A percentile compares a stretch with the other conserved stretches of the same genome.
These are phyloP conservation scores for Hippocampus comes DNA, from an alignment of 2,113 vertebrate species.

Conservation along the genomic window DNA sequence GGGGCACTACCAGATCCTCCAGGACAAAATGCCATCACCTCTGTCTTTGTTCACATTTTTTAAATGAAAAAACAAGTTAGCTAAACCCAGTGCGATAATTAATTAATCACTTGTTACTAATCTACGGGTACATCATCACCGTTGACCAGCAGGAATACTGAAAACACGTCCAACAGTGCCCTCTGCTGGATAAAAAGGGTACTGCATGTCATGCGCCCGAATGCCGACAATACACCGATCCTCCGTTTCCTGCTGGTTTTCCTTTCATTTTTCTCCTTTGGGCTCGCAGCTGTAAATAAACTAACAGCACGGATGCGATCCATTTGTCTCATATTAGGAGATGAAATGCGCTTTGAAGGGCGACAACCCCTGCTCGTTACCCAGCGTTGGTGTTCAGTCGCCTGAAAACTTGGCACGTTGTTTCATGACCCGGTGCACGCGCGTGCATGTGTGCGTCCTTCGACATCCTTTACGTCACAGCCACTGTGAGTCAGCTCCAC, in stretches of 20 bases:
- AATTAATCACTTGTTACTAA: no score
- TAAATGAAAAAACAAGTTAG: no score
- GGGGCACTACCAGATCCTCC: no score
- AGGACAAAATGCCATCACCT: neutral
- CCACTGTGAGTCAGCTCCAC: constrained; percentile 72
- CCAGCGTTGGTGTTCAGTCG: neutral
- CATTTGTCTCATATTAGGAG: neutral
- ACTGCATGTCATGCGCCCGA: neutral
- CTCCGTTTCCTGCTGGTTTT: neutral
- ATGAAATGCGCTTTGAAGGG: neutral
- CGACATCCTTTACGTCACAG: constrained; percentile 67
- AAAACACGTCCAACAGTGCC: neutral
- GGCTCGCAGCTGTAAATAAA: neutral
- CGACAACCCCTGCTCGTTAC: neutral
- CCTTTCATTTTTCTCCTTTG: neutral
- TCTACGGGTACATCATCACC: no score
- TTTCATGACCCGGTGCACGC: constrained; percentile 65
- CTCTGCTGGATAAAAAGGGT: neutral
- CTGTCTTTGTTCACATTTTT: no score
- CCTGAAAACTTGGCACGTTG: constrained; percentile 12
- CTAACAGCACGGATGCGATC: neutral
- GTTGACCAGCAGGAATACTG: neutral
- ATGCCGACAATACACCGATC: neutral
- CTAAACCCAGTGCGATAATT: no score
- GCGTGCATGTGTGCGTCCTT: constrained; percentile 34